Percentiles rank a stretch among this genome's conserved stretches.
Evolutionary conservation across 2,797 vertebrate genomes (phyloP).

Genomic region (Serranus cabrilla): DNA sequence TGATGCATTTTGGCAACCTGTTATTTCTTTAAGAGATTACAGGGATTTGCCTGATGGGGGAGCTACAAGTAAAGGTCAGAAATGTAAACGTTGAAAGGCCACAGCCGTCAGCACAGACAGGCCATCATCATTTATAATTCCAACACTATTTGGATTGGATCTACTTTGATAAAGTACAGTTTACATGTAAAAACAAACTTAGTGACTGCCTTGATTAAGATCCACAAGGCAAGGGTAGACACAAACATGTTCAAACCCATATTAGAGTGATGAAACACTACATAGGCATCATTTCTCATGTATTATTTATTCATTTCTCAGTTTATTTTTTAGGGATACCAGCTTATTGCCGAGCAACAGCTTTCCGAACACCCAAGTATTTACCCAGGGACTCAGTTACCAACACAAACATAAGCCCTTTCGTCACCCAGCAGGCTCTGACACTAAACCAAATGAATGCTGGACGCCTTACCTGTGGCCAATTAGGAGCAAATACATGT

Average conservation of each 20-base stretch:
- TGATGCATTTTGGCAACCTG: slow-evolving; percentile 55
- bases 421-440: slow-evolving; percentile 35
- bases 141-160: no score
- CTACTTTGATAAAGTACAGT: slow-evolving; percentile 16
- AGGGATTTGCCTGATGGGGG: slow-evolving; percentile 35
- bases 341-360: slow-evolving; percentile 27
- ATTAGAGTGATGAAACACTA: background rate
- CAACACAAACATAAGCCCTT: slow-evolving; percentile 43
- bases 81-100: slow-evolving; percentile 17
- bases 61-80: slow-evolving; percentile 60
- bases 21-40: slow-evolving; percentile 33
- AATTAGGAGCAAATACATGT: slow-evolving; percentile 60
- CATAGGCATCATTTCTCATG: background rate
- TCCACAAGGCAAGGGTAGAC: background rate
- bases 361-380: slow-evolving; percentile 22
- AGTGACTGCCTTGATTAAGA: background rate
- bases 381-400: slow-evolving; percentile 31
- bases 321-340: slow-evolving; percentile 1
- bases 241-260: slow-evolving; percentile 3
- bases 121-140: no score
- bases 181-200: slow-evolving; percentile 3
- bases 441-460: slow-evolving; percentile 44
- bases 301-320: slow-evolving; percentile 27
- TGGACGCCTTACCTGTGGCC: slow-evolving; percentile 55
- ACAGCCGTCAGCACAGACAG: background rate